Percentiles rank a stretch among this genome's conserved stretches.
Evolutionary conservation across 2,888 invertebrate species (phyloP).

Genomic region (Drosophila anceps): DNA sequence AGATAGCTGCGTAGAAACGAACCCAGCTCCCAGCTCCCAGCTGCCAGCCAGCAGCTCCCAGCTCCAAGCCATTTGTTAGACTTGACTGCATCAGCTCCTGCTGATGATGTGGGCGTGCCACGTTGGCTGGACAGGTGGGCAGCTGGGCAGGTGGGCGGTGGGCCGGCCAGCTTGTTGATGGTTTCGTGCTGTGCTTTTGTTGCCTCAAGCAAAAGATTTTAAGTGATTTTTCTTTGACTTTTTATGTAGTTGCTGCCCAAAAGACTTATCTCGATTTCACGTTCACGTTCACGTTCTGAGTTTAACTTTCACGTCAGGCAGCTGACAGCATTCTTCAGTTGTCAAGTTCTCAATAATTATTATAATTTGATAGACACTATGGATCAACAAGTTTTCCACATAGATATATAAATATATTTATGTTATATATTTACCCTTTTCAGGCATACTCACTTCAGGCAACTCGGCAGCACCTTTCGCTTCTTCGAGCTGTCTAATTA

Average conservation of each 20-base stretch:
- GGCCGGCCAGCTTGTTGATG: slow-evolving; percentile 44
- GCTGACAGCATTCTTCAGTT: slow-evolving; percentile 45
- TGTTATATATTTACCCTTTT: background rate
- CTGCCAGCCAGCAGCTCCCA: slow-evolving; percentile 27
- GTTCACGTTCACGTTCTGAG: slow-evolving; percentile 12
- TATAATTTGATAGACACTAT: background rate
- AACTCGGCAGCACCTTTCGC: slow-evolving; percentile 27
- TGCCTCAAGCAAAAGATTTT: slow-evolving; percentile 58
- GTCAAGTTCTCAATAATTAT: background rate
- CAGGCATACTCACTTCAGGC: background rate
- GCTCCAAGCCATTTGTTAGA: slow-evolving; percentile 60
- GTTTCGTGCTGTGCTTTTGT: slow-evolving; percentile 66
- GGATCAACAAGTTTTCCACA: background rate
- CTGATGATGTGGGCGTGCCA: slow-evolving; percentile 44
- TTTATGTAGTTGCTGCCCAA: slow-evolving; percentile 40
- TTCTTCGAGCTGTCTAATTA: slow-evolving; percentile 51
- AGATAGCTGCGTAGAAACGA: slow-evolving; percentile 51
- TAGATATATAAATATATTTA: background rate
- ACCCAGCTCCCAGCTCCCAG: slow-evolving; percentile 16
- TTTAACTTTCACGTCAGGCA: slow-evolving; percentile 16
- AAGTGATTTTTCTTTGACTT: slow-evolving; percentile 62
- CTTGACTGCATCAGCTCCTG: slow-evolving; percentile 48
- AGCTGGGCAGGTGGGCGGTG: slow-evolving; percentile 20
- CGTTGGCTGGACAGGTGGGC: slow-evolving; percentile 24
- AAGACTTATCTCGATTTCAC: slow-evolving; percentile 44